Base-by-base conservation (phyloP, 2,888 invertebrate species). In the Protula sp. region DNA sequence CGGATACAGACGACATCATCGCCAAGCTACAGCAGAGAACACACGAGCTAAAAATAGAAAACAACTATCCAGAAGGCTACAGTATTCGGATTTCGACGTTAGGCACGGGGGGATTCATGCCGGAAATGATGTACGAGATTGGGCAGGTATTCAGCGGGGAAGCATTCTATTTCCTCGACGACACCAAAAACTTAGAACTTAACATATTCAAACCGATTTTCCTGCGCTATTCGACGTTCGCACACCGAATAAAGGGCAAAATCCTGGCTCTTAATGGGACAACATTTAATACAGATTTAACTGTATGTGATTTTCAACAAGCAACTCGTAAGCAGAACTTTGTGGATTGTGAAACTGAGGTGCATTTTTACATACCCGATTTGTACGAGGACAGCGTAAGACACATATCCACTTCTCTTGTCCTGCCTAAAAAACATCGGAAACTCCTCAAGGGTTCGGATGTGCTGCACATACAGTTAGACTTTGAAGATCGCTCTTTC, bases 81-180 rank as follows among this genome's bases (percentile, higher is more conserved):
- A 71, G 72, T 68, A 70, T 75, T n/a, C 73, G 70, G 56, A 70
- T 77, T 14, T 69, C 72, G 4, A 70, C 73, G n/a, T 67, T 75
- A 5, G 74, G 73, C 2, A 74, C 76, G 19, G 73, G 71, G 29
- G 72, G 70, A 30, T 66, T 68, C 47, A 65, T 74, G 29, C 74
- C 76, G 0, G 74, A 77, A 38, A 57, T 69, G 14, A 66, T 73
- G 53, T 75, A 70, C 67, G 60, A 70, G 56, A 52, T 77, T 24
- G 74, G 75, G 2, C 74, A 74, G 54, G 63, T 64, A 45, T 76
- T 75, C 64, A 73, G 75, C 59, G 75, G 72, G 51, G 74, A 76
- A 47, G 73, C 77, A 0, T 74, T 72, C 66, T 75, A 73, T 62
- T 72, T 72, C 66, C 64, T 77, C 2, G 72, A 74, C 56, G 70